These are phyloP conservation scores for Tipula confusa DNA, from an alignment of 2,888 invertebrate genomes.

Conservation along the genomic window DNA sequence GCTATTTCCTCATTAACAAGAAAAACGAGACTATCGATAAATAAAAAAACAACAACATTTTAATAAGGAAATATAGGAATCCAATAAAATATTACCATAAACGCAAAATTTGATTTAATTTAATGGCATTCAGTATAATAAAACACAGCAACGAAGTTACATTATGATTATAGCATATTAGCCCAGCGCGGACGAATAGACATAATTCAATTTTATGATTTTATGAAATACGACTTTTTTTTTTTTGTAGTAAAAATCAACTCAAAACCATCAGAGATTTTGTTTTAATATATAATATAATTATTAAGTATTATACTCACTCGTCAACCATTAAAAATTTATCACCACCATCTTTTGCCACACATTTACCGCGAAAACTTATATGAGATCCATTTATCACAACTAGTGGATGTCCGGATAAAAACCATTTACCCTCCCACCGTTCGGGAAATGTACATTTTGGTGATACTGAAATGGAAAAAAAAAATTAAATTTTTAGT, in stretches of 20 bases:
- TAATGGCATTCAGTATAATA: background rate
- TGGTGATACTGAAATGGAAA: constrained; percentile 48
- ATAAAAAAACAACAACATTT: background rate
- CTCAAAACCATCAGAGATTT: background rate
- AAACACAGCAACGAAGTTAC: background rate
- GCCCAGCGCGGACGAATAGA: too few species aligned
- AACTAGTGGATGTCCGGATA: constrained; percentile 82
- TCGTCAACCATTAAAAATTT: constrained; percentile 84
- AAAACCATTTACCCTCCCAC: constrained; percentile 89
- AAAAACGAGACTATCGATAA: background rate
- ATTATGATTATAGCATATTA: too few species aligned
- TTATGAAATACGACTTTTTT: too few species aligned
- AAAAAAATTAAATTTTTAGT: too few species aligned
- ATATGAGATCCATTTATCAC: constrained; percentile 75
- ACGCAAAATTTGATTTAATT: background rate
- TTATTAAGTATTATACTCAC: constrained; percentile 59
- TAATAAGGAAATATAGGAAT: background rate
- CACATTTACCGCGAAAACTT: constrained; percentile 80
- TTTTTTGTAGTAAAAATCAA: background rate
- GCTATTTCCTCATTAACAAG: background rate
- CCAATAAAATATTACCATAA: background rate
- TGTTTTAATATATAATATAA: background rate
- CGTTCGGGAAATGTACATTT: constrained; percentile 76
- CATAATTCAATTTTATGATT: background rate
- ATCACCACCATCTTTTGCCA: constrained; percentile 80